phyloP scores from a whole-genome alignment of 2,113 vertebrate genomes.

The Ranitomeya imitator region DNA sequence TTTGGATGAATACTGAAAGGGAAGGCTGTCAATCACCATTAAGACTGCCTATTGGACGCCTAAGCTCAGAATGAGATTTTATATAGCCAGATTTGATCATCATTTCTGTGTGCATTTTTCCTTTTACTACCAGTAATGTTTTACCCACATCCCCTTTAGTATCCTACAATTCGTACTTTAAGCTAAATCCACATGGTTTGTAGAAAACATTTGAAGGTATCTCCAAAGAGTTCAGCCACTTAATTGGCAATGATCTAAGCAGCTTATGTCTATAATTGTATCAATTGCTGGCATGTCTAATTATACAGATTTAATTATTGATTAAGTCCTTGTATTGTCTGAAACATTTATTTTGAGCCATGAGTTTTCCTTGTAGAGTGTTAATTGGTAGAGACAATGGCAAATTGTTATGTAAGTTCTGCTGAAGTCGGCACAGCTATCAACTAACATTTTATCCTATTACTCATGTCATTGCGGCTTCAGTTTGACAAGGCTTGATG shows the following conservation, averaged over 20 bases:
- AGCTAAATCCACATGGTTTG: background rate
- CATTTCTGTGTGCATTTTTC: too few species aligned
- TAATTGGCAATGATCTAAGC: background rate
- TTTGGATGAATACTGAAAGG: too few species aligned
- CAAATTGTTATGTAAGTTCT: background rate
- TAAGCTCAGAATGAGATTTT: too few species aligned
- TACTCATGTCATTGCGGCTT: background rate
- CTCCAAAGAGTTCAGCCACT: background rate
- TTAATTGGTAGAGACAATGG: background rate
- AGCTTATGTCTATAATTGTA: background rate
- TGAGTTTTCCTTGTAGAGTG: background rate
- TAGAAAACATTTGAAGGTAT: background rate
- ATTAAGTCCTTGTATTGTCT: conserved; percentile 24
- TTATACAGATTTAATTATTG: conserved; percentile 9
- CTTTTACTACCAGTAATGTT: too few species aligned
- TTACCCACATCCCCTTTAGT: too few species aligned
- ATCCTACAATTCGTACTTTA: background rate
- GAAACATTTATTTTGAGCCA: conserved; percentile 17
- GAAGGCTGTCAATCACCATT: too few species aligned
- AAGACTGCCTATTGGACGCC: too few species aligned
- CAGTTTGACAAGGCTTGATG: background rate
- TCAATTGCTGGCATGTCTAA: conserved; percentile 6
- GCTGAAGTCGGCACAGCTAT: background rate
- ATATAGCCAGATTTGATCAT: too few species aligned
- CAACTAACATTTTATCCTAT: background rate